A percentile compares a stretch with the other conserved stretches of the same genome.
These are phyloP conservation scores for Hydrozoanthus tunicans DNA, from an alignment of 64 coral and sea anemone species.

Conservation along the genomic window DNA sequence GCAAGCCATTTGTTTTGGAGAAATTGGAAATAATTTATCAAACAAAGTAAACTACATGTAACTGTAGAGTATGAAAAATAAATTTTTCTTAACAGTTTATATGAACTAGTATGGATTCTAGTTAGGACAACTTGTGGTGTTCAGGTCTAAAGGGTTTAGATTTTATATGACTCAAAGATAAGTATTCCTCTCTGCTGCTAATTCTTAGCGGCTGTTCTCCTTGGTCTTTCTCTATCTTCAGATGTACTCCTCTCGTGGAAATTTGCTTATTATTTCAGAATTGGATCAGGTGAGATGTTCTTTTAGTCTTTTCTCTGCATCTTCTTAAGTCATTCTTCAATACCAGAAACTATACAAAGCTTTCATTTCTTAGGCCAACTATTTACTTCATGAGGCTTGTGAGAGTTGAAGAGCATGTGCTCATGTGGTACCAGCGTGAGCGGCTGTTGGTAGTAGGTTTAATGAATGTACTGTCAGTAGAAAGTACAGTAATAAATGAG, in stretches of 20 bases:
- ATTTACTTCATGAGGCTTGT: background rate
- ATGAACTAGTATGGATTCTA: no score
- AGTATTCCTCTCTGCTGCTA: background rate
- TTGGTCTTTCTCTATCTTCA: slow-evolving; percentile 40
- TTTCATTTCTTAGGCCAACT: background rate
- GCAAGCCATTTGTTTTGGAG: no score
- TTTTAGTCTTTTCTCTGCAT: background rate
- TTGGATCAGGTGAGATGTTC: slow-evolving; percentile 84
- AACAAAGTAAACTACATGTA: no score
- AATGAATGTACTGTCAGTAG: no score
- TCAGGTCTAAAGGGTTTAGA: no score
- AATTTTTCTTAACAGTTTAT: no score
- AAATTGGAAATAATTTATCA: no score
- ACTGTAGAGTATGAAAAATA: no score
- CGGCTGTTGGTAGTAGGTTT: no score
- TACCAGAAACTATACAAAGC: background rate
- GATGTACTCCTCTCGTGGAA: slow-evolving; percentile 90
- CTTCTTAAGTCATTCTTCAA: background rate
- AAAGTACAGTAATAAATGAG: background rate
- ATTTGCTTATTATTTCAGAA: slow-evolving; percentile 91
- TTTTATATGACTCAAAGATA: background rate
- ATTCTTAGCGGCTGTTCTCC: slow-evolving; percentile 22
- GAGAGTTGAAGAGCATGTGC: no score
- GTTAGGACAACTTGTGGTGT: no score
- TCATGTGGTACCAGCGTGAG: background rate